Conservation (phyloP, 2,888 invertebrate genomes). For the Agonopterix heracliana region DNA sequence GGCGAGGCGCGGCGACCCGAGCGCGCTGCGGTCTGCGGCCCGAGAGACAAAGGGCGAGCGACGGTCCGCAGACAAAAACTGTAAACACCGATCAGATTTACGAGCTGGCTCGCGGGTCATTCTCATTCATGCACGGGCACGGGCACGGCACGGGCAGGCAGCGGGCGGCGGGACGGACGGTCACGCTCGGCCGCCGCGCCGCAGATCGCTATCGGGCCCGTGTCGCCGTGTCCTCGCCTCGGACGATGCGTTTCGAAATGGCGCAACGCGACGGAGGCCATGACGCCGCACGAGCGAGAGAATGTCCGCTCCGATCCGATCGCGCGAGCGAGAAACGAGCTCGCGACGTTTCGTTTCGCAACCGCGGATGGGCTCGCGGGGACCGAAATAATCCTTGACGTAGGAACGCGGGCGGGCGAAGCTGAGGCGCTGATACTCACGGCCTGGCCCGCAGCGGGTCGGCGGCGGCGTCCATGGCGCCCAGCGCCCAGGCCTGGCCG, state of each 20-base stretch:
- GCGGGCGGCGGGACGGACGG: conserved; percentile 29
- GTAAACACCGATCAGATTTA: conserved; percentile 69
- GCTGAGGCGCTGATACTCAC: conserved; percentile 53
- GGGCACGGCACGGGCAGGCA: conserved; percentile 33
- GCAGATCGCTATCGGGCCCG: conserved; percentile 55
- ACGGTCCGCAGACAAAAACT: conserved; percentile 61
- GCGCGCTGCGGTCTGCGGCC: conserved; percentile 26
- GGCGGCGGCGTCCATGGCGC: conserved; percentile 68
- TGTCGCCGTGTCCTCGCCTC: conserved; percentile 47
- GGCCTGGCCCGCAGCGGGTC: conserved; percentile 73
- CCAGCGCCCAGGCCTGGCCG: conserved; percentile 61
- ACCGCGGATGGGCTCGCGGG: conserved; percentile 59
- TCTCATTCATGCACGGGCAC: conserved; percentile 39
- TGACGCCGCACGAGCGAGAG: conserved; percentile 70
- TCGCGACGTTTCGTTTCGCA: conserved; percentile 72
- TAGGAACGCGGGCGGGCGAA: conserved; percentile 39
- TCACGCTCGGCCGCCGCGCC: conserved; percentile 44
- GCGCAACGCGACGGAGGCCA: conserved; percentile 72
- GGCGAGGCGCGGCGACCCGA: conserved; percentile 36
- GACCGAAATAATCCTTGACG: conserved; percentile 67
- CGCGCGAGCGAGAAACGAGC: conserved; percentile 59
- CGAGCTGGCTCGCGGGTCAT: conserved; percentile 28
- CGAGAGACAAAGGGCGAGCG: conserved; percentile 60
- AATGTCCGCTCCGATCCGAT: conserved; percentile 66
- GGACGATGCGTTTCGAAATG: conserved; percentile 64